Percentiles rank a stretch among this genome's conserved stretches.
Conservation (phyloP, 2,797 vertebrate species). For the Podarcis siculus region DNA sequence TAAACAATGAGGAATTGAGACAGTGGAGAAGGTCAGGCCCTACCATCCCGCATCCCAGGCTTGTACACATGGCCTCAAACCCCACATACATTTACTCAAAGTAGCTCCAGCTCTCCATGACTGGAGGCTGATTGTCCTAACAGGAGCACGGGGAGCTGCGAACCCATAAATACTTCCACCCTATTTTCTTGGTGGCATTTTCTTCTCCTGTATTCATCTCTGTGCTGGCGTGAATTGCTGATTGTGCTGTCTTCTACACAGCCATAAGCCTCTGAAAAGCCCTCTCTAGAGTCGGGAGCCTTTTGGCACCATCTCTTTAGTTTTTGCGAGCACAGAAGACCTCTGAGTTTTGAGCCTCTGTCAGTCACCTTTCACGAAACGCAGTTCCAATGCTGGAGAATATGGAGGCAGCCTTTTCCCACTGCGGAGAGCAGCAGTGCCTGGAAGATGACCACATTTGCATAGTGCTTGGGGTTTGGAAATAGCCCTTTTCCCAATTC, state of each 20-base stretch:
- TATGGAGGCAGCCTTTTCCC: conserved; percentile 63
- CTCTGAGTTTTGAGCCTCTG: conserved; percentile 17
- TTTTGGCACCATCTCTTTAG: conserved; percentile 21
- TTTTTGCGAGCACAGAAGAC: conserved; percentile 25
- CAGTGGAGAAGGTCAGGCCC: no score
- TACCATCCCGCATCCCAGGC: not conserved
- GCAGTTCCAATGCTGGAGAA: conserved; percentile 47
- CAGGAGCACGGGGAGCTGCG: not conserved
- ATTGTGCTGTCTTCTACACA: conserved; percentile 15
- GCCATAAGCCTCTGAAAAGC: conserved; percentile 17
- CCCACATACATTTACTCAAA: not conserved
- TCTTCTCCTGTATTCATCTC: not conserved
- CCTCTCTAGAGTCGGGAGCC: not conserved
- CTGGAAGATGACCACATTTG: not conserved
- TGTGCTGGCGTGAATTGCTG: not conserved
- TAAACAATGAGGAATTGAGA: no score
- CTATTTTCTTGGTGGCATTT: not conserved
- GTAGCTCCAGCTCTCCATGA: not conserved
- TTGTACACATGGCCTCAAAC: not conserved
- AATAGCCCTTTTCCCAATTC: not conserved
- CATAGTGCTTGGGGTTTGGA: conserved; percentile 8
- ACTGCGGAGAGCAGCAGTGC: conserved; percentile 40
- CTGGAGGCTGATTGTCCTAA: not conserved
- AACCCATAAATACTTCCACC: not conserved
- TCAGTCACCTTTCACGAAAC: conserved; percentile 45